A percentile compares a stretch with the other conserved stretches of the same genome.
phyloP scores from a whole-genome alignment of 1,140 invertebrate species.

The Zaprionus nigranus region DNA sequence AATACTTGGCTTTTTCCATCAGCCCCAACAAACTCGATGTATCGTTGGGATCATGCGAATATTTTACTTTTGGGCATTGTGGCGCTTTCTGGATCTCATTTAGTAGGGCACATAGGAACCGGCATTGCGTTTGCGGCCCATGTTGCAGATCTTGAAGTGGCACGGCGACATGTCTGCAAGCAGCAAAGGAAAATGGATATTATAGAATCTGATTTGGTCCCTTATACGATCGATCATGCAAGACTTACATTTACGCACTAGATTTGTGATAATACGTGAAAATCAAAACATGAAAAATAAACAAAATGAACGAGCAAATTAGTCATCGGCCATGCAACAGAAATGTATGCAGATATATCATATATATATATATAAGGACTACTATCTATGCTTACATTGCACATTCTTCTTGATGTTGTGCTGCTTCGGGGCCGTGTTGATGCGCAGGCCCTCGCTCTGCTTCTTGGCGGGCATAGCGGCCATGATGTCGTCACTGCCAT shows the following conservation, averaged over 20 bases:
- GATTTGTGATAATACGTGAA: constrained; percentile 35
- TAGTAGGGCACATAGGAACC: constrained; percentile 53
- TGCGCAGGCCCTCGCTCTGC: constrained; percentile 12
- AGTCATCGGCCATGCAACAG: constrained; percentile 22
- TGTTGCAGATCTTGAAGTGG: constrained; percentile 82
- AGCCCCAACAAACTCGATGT: background rate
- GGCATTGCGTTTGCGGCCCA: constrained; percentile 77
- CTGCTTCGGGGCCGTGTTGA: constrained; percentile 47
- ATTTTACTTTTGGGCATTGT: constrained; percentile 40
- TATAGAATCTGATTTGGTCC: background rate
- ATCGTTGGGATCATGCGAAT: constrained; percentile 4
- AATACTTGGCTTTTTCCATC: constrained; percentile 32
- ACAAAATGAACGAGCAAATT: constrained; percentile 11
- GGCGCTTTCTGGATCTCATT: constrained; percentile 1
- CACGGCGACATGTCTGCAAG: constrained; percentile 76
- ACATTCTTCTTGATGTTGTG: constrained; percentile 80
- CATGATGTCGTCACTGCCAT: constrained; percentile 20
- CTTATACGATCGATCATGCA: constrained; percentile 46
- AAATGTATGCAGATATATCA: background rate
- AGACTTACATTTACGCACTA: constrained; percentile 83
- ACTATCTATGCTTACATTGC: constrained; percentile 65
- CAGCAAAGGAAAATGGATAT: background rate
- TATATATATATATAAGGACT: background rate
- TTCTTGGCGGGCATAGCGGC: constrained; percentile 60
- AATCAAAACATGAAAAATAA: constrained; percentile 41